These are phyloP conservation scores for Melanotaenia boesemani DNA, from an alignment of 2,797 vertebrate species.

Conservation along the genomic window DNA sequence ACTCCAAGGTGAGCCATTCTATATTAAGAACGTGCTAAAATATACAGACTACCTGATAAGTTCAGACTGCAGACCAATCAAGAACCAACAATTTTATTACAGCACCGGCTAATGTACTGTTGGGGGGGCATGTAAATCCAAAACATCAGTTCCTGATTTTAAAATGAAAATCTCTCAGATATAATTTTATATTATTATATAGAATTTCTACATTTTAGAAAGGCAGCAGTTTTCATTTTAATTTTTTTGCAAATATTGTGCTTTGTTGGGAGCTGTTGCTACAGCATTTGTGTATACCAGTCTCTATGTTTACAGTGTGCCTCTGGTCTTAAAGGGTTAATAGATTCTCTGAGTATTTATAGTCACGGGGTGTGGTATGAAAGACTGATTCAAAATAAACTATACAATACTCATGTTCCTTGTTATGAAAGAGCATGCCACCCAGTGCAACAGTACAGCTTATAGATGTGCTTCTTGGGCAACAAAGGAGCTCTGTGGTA, in stretches of 20 bases:
- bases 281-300: background rate
- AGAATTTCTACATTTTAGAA: too few relatives aligned
- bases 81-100: too few relatives aligned
- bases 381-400: background rate
- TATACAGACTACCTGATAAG: background rate
- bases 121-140: too few relatives aligned
- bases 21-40: background rate
- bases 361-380: background rate
- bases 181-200: too few relatives aligned
- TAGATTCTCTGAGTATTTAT: background rate
- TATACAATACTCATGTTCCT: background rate
- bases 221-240: too few relatives aligned
- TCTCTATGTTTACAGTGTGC: background rate
- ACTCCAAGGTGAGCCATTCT: conserved; percentile 83
- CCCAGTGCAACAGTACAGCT: too few relatives aligned
- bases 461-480: background rate
- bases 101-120: too few relatives aligned
- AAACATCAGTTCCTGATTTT: too few relatives aligned
- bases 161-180: too few relatives aligned
- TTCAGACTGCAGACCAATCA: background rate
- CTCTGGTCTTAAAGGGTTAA: background rate
- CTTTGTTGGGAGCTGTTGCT: too few relatives aligned
- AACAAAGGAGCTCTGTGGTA: background rate
- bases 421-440: background rate
- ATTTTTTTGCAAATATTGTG: too few relatives aligned